Base-by-base conservation (phyloP, 1,140 invertebrate genomes). In the Leptinotarsa texana region DNA sequence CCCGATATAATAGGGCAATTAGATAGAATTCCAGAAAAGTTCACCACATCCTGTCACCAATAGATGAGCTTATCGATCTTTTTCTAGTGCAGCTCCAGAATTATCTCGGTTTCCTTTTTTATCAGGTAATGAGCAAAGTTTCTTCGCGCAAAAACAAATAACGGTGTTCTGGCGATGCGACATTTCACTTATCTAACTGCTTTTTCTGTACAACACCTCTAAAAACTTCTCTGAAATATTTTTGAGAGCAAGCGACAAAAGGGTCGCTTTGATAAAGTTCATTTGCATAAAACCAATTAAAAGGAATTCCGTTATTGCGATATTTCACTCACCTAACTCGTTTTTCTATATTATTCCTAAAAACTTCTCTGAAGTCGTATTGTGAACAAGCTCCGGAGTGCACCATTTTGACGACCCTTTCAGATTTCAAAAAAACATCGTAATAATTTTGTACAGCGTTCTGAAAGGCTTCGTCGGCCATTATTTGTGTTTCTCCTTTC, bases 181-280 rank as follows among this genome's bases (percentile, higher is more conserved):
- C 21, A 24, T 65, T 57, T 21, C 21, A 78, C 84, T 85, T 87
- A 93, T 92, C 94, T 92, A 83, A 99, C 96, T 87, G 96, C 89
- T 87, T 98, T 98, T 86, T 98, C 96, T 81, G 98, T 97, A 86
- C 98, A 98, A 85, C 96, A 97, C 85, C 95, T 93, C 33, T 93
- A 87, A 99, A 99, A 21, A 99, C 97, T 90, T 99, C 98, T 74
- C 98, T 90, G 87, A 99, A 99, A 89, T 99, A 98, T 87, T 98
- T 93, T 83, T 97, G 95, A 42, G 97, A 98, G 87, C 97, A 99
- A 77, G 96, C 98, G 67, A 98, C 98, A 75, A 96, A 96, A 80
- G 94, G 92, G 21, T 99, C 98, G 8, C 6, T 62, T 18, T 62
- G 11, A 62, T 62, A 57, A 4, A 57, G 51, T 57, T 57, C n/a